A percentile compares a stretch with the other conserved stretches of the same genome.
Evolutionary conservation across 2,888 invertebrate genomes (phyloP).

Genomic region (Cephus sareptanus): DNA sequence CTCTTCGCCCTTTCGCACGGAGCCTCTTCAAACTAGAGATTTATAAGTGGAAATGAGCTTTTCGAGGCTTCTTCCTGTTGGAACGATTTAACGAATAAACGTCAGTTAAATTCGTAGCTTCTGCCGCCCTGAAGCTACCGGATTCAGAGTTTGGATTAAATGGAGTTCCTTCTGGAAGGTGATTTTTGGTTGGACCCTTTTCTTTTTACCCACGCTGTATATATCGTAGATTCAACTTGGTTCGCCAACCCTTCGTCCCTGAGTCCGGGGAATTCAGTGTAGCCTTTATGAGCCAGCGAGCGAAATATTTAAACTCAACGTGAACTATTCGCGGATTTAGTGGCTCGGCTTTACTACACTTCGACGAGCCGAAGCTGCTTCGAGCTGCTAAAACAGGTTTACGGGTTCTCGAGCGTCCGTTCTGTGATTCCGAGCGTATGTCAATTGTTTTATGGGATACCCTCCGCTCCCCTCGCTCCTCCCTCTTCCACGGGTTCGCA

Average conservation of each 20-base stretch:
- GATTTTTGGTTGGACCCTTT: no score
- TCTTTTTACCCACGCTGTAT: no score
- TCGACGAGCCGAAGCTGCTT: neutral
- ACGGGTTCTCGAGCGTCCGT: conserved; percentile 27
- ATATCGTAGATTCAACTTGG: no score
- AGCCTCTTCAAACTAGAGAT: conserved; percentile 43
- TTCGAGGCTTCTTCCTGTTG: conserved; percentile 56
- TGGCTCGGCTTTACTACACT: no score
- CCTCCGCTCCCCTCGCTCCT: neutral
- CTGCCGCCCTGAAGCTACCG: no score
- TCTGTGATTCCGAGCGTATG: conserved; percentile 31
- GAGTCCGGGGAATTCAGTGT: no score
- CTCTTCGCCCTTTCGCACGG: conserved; percentile 17
- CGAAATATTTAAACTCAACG: no score
- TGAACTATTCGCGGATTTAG: no score
- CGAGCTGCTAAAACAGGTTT: conserved; percentile 39
- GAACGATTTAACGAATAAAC: conserved; percentile 56
- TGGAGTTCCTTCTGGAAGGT: no score
- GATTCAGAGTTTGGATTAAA: no score
- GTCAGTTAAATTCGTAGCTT: neutral
- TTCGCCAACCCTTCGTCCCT: no score
- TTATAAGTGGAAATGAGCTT: conserved; percentile 59
- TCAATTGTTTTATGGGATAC: conserved; percentile 43
- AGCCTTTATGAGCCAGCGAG: no score
- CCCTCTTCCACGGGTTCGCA: conserved; percentile 14